These are phyloP conservation scores for Eulimnadia texana DNA, from an alignment of 1,140 invertebrate species.

Conservation along the genomic window DNA sequence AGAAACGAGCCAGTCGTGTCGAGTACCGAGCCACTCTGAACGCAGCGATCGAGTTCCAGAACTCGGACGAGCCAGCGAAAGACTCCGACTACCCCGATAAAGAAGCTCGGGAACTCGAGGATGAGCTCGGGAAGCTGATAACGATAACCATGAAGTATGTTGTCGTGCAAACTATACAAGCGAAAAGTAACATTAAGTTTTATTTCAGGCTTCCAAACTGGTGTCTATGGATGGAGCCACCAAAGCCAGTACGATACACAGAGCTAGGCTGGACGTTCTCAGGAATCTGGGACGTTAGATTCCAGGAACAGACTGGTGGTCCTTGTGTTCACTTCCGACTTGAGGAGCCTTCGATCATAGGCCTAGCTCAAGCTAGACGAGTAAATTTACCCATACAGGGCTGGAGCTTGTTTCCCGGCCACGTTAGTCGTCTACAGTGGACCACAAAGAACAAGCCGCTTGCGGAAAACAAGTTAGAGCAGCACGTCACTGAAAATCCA, in stretches of 20 bases:
- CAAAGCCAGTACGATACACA: constrained; percentile 9
- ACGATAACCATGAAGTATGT: constrained; percentile 15
- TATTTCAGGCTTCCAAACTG: constrained; percentile 11
- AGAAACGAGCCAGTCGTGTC: background rate
- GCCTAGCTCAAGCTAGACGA: constrained; percentile 5
- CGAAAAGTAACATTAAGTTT: no score
- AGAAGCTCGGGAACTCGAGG: constrained; percentile 11
- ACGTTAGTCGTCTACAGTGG: background rate
- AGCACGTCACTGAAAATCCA: background rate
- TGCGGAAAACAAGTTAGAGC: background rate
- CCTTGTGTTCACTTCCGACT: constrained; percentile 12
- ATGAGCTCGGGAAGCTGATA: constrained; percentile 10
- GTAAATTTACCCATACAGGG: constrained; percentile 11
- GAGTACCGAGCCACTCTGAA: background rate
- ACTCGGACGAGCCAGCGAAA: background rate
- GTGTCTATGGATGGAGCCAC: constrained; percentile 12
- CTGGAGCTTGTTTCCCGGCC: background rate
- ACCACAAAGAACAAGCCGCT: background rate
- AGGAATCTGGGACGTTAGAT: constrained; percentile 15
- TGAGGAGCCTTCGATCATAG: constrained; percentile 12
- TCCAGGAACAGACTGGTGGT: constrained; percentile 11
- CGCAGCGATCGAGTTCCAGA: background rate
- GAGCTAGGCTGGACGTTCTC: background rate
- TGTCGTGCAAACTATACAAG: background rate
- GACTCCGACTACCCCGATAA: background rate